Base-by-base conservation (phyloP, 2,797 vertebrate species). In the Phylloscopus collybita region DNA sequence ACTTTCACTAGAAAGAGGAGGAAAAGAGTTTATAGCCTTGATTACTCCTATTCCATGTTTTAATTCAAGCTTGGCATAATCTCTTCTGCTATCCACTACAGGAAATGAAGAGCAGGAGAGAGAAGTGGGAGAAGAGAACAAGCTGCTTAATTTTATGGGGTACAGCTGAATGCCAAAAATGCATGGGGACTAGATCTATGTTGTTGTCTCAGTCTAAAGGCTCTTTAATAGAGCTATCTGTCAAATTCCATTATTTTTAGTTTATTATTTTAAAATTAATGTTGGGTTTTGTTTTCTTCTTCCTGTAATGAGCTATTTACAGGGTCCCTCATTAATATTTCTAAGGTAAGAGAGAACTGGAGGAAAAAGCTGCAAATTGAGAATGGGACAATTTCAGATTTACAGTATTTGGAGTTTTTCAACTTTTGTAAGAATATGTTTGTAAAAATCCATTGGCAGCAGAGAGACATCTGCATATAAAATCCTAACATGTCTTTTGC, bases 401-500 rank as follows among this genome's bases (percentile, higher is more conserved):
- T 79, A 69, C 15, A 36, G 6, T 78, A 30, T 61, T 62, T 42
- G 13, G 34, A 22, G 5, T 3, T 65, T 61, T 73, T 45, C 21
- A 57, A 30, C 23, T 86, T 60, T 74, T 38, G 10, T 50, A 88
- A 90, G 45, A 66, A 54, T 26, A 42, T 30, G 21, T 50, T 60
- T 50, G 22, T 79, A 67, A 74, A 75, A 90, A 80, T 22, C 49
- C 16, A 4, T 1, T 30, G 10, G 54, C 42, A 40, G 49, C 42
- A 60, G 30, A 30, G 29, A 69, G 30, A 70, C 29, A 65, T 90
- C 49, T 89, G 67, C 79, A 96, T 50, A 92, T 44, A 29, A 75
- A 79, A 86, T 96, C 40, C 66, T 49, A 71, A 64, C 89, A 34
- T 96, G 62, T 97, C 56, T 94, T 96, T 96, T 90, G 13, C 88